Percentiles rank a stretch among this genome's conserved stretches.
These are phyloP conservation scores for Notodonta ziczac DNA, from an alignment of 2,888 invertebrate genomes.

Conservation along the genomic window DNA sequence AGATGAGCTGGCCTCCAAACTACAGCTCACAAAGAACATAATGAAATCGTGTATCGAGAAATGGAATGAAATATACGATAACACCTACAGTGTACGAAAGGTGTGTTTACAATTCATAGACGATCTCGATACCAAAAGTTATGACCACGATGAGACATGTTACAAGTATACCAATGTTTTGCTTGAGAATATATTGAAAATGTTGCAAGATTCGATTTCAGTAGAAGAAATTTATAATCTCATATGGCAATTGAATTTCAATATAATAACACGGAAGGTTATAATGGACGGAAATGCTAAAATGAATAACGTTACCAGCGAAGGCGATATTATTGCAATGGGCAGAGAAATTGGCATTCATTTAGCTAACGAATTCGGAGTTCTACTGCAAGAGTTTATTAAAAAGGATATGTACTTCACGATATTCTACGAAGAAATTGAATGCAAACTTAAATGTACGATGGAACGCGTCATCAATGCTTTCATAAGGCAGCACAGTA, in stretches of 20 bases:
- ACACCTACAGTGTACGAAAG: constrained; percentile 25
- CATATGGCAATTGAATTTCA: constrained; percentile 46
- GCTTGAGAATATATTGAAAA: constrained; percentile 36
- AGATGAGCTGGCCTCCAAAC: constrained; percentile 25
- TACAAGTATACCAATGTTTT: constrained; percentile 28
- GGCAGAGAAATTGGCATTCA: constrained; percentile 21
- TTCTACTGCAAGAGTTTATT: constrained; percentile 35
- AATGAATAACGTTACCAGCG: constrained; percentile 8
- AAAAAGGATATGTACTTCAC: constrained; percentile 25
- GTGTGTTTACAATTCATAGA: constrained; percentile 33
- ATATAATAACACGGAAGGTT: constrained; percentile 32
- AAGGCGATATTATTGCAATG: neutral
- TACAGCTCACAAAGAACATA: constrained; percentile 33
- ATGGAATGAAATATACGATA: constrained; percentile 30
- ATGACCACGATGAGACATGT: constrained; percentile 2
- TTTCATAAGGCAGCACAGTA: neutral
- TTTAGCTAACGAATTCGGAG: constrained; percentile 39
- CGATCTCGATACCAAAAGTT: constrained; percentile 23
- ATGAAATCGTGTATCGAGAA: constrained; percentile 31
- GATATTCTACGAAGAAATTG: constrained; percentile 11
- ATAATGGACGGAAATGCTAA: constrained; percentile 15
- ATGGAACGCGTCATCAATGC: neutral
- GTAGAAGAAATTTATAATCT: constrained; percentile 39
- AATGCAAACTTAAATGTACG: neutral
- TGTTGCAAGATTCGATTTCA: constrained; percentile 27